A percentile compares a stretch with the other conserved stretches of the same genome.
These are phyloP conservation scores for Podotricha telesiphe DNA, from an alignment of 2,888 invertebrate genomes.

Conservation along the genomic window DNA sequence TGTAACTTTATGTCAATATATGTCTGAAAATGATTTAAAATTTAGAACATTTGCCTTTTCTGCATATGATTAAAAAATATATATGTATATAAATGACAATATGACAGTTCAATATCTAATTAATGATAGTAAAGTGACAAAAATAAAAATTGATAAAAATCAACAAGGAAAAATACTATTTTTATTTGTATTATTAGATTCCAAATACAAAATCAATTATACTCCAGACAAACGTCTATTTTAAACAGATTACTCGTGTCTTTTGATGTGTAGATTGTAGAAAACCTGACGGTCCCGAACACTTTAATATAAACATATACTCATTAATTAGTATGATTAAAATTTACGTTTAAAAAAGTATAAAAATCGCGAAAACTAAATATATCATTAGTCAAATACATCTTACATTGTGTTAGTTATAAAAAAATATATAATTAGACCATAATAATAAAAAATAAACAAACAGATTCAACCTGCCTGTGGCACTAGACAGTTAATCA, in stretches of 20 bases:
- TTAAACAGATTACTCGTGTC: too few species aligned
- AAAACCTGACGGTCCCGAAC: too few species aligned
- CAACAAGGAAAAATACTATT: too few species aligned
- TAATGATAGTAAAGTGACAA: background rate
- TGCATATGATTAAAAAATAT: background rate
- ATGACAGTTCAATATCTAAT: background rate
- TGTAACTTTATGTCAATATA: background rate
- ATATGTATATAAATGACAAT: background rate
- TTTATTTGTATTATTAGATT: too few species aligned
- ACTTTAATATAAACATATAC: too few species aligned
- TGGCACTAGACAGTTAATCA: conserved; percentile 28
- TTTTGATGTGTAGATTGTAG: too few species aligned
- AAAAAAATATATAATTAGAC: too few species aligned
- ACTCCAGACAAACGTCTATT: too few species aligned
- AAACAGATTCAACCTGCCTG: conserved; percentile 34
- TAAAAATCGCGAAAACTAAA: conserved; percentile 25
- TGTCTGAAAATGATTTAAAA: background rate
- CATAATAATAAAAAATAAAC: conserved; percentile 29
- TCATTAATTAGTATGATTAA: background rate
- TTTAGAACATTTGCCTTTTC: background rate
- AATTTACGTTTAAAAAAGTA: background rate
- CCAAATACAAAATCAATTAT: too few species aligned
- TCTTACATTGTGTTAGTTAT: conserved; percentile 41
- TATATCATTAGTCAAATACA: conserved; percentile 22
- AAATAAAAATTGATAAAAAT: background rate